Evolutionary conservation across 2,113 vertebrate genomes (phyloP).

Genomic region (Vombatus ursinus): DNA sequence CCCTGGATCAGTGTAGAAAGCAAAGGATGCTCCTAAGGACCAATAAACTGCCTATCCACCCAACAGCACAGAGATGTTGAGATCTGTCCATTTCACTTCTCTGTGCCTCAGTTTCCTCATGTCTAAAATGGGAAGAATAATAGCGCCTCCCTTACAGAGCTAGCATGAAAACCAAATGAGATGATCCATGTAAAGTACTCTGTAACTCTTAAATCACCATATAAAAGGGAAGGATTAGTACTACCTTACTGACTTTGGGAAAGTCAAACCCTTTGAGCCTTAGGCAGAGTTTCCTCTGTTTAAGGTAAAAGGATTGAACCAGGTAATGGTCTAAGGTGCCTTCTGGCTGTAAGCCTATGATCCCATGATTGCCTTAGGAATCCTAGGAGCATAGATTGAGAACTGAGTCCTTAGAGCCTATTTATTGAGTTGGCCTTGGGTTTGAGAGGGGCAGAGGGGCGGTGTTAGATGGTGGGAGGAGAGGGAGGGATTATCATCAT

Average conservation of each 20-base stretch:
- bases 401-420: neutral
- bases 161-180: neutral
- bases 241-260: neutral
- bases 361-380: neutral
- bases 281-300: neutral
- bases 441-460: neutral
- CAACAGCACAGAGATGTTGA: neutral
- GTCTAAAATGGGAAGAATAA: neutral
- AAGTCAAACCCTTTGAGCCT: neutral
- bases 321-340: neutral
- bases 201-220: neutral
- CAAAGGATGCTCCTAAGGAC: neutral
- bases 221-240: neutral
- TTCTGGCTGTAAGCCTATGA: neutral
- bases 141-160: neutral
- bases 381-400: neutral
- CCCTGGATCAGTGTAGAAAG: neutral
- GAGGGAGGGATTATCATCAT: neutral
- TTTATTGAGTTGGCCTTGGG: neutral
- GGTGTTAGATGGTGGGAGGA: neutral
- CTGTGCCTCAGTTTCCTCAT: neutral
- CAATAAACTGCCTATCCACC: neutral
- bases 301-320: neutral
- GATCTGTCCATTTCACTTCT: neutral
- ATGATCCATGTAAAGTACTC: neutral